phyloP scores from a whole-genome alignment of 1,140 invertebrate genomes.

The Drosophila dunni region DNA sequence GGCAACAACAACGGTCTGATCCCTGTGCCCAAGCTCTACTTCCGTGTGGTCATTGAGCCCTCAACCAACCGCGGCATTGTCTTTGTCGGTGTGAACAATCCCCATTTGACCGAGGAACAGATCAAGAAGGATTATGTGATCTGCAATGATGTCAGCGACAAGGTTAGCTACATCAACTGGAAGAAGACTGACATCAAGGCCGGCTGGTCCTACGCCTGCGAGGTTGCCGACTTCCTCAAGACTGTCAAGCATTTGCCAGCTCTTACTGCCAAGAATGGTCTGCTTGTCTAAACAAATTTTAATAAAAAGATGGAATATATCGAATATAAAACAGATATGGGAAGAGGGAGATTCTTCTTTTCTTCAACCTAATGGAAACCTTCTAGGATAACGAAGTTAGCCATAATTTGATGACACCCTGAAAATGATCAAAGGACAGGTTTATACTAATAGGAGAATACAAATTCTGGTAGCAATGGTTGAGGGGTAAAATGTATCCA shows the following conservation, averaged over 20 bases:
- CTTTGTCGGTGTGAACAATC: conserved; percentile 87
- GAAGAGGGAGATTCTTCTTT: too few species aligned
- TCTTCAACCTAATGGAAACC: too few species aligned
- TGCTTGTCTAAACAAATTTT: conserved; percentile 56
- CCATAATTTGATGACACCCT: too few species aligned
- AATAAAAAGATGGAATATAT: conserved; percentile 7
- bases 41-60: conserved; percentile 87
- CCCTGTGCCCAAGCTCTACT: conserved; percentile 86
- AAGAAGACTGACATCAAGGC: conserved; percentile 85
- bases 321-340: not conserved
- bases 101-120: conserved; percentile 84
- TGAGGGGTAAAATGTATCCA: too few species aligned
- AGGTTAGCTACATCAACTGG: conserved; percentile 86
- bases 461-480: too few species aligned
- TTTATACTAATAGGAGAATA: too few species aligned
- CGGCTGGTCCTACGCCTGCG: conserved; percentile 89
- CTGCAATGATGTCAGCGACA: conserved; percentile 85
- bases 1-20: conserved; percentile 81
- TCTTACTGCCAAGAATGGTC: conserved; percentile 68
- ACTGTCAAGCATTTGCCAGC: conserved; percentile 84
- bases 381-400: too few species aligned
- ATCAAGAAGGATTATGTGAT: conserved; percentile 85
- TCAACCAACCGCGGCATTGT: conserved; percentile 85
- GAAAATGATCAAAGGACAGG: too few species aligned
- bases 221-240: conserved; percentile 86